Conservation (phyloP, 2,797 vertebrate species). For the Gymnodraco acuticeps region DNA sequence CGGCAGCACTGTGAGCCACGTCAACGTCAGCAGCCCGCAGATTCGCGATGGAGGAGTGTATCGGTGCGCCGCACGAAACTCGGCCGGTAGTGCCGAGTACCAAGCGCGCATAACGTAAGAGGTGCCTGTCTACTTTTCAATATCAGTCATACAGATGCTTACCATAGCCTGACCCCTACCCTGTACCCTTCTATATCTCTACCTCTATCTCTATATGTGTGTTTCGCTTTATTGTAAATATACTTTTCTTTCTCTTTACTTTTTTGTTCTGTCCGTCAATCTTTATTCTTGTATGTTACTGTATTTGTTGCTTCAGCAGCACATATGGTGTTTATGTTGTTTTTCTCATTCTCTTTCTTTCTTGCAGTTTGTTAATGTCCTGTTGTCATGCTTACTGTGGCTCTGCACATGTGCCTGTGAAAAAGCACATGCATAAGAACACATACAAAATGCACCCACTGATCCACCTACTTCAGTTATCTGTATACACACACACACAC, state of each 20-base stretch:
- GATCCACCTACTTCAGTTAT: conserved; percentile 5
- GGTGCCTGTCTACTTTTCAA: conserved; percentile 99
- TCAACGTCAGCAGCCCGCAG: conserved; percentile 96
- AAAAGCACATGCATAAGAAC: background rate
- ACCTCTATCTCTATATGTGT: conserved; percentile 51
- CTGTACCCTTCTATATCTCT: conserved; percentile 58
- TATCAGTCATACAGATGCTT: conserved; percentile 95
- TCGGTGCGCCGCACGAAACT: conserved; percentile 98
- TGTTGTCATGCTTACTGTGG: conserved; percentile 7
- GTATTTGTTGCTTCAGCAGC: conserved; percentile 21
- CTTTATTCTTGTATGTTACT: conserved; percentile 21
- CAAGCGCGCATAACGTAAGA: conserved; percentile 99
- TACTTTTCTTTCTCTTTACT: conserved; percentile 29
- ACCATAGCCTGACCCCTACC: conserved; percentile 78
- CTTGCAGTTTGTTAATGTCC: conserved; percentile 8
- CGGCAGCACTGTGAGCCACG: conserved; percentile 95
- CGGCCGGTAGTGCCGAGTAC: conserved; percentile 99
- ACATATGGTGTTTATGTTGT: conserved; percentile 12
- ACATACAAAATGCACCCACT: conserved; percentile 8
- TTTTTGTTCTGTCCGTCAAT: conserved; percentile 39
- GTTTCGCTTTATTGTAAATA: conserved; percentile 28
- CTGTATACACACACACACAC: background rate
- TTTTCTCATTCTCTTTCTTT: conserved; percentile 37
- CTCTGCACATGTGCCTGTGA: conserved; percentile 2
- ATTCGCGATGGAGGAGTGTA: conserved; percentile 98